Conservation (phyloP, 2,888 invertebrate species). For the Tuberolachnus salignus region DNA sequence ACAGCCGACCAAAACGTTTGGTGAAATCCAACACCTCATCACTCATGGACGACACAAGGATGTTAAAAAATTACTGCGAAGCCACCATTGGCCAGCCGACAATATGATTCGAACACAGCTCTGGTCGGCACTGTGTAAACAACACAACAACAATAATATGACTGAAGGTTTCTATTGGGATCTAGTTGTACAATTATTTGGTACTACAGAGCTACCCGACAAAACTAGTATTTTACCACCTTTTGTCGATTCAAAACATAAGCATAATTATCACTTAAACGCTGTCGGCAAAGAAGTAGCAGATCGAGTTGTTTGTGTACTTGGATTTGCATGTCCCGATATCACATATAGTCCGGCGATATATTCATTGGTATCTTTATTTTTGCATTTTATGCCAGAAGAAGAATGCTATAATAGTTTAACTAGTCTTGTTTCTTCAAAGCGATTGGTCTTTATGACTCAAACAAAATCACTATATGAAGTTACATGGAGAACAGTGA, state of each 20-base stretch:
- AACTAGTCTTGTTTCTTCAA: constrained; percentile 86
- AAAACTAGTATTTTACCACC: constrained; percentile 88
- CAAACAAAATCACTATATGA: constrained; percentile 95
- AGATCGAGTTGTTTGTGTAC: constrained; percentile 84
- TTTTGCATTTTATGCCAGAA: constrained; percentile 96
- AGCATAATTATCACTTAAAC: constrained; percentile 85
- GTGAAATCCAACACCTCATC: constrained; percentile 76
- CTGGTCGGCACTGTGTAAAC: constrained; percentile 84
- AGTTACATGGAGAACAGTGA: constrained; percentile 94
- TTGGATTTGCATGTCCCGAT: constrained; percentile 92
- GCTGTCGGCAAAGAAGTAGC: constrained; percentile 83
- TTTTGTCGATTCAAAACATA: constrained; percentile 89
- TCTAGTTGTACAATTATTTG: constrained; percentile 81
- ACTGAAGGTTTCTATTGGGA: constrained; percentile 93
- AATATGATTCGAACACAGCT: constrained; percentile 81
- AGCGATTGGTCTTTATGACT: constrained; percentile 90
- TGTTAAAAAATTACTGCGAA: constrained; percentile 79
- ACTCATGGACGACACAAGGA: constrained; percentile 77
- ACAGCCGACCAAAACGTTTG: constrained; percentile 78
- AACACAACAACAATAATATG: constrained; percentile 80
- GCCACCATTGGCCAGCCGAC: constrained; percentile 86
- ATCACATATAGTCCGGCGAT: constrained; percentile 93
- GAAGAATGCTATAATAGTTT: constrained; percentile 94
- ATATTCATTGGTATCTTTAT: constrained; percentile 89
- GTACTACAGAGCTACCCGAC: constrained; percentile 77